Evolutionary conservation across 2,113 vertebrate genomes (phyloP).

Genomic region (Sus scrofa): T2T-Sscrofa CM000817.6:132841501-132842000

Average conservation of each 20-base stretch:
- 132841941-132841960: neutral
- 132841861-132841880: neutral
- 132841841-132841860: conserved; percentile 6
- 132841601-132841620: neutral
- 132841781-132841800: neutral
- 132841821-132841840: neutral
- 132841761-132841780: neutral
- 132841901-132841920: neutral
- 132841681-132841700: neutral
- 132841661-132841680: neutral
- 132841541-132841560: neutral
- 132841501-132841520: neutral
- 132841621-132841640: neutral
- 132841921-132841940: neutral
- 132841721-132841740: neutral
- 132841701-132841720: neutral
- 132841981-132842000: neutral
- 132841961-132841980: neutral
- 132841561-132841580: neutral
- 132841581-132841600: neutral
- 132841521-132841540: neutral
- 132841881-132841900: neutral
- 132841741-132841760: neutral
- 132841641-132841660: neutral
- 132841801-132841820: neutral